Evolutionary conservation across 2,113 vertebrate genomes (phyloP).

Genomic region (Boleophthalmus pectinirostris): DNA sequence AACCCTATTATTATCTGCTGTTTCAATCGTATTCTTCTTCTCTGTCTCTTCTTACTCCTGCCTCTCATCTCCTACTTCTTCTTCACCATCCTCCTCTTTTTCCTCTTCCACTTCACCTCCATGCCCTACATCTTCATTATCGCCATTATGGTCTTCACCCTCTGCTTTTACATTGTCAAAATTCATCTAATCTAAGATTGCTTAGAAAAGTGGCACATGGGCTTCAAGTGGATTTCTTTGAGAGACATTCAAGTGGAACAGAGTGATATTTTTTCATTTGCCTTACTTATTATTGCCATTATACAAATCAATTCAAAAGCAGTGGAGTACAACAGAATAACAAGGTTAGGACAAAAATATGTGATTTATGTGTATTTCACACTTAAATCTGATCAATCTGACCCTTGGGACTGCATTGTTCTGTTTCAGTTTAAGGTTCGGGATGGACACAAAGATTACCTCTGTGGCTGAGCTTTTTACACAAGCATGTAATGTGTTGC

Average conservation of each 20-base stretch:
- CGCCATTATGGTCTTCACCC: constrained; percentile 69
- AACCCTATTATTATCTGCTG: constrained; percentile 43
- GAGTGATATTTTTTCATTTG: background rate
- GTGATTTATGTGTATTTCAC: background rate
- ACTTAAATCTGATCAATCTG: background rate
- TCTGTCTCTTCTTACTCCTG: constrained; percentile 20
- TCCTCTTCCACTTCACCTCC: constrained; percentile 30
- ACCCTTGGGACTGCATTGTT: background rate
- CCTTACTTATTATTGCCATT: background rate
- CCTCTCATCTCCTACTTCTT: constrained; percentile 4
- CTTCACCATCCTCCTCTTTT: background rate
- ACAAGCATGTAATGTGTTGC: too few relatives aligned
- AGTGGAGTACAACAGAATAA: background rate
- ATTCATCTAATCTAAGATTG: constrained; percentile 1
- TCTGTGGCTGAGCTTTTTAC: too few relatives aligned
- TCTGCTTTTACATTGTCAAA: constrained; percentile 59
- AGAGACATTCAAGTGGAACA: background rate
- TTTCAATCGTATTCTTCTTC: constrained; percentile 42
- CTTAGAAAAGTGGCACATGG: background rate
- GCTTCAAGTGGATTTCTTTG: background rate
- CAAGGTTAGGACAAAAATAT: background rate
- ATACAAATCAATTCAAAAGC: background rate
- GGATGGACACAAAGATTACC: too few relatives aligned
- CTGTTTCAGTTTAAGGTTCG: too few relatives aligned
- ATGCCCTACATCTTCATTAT: constrained; percentile 35